Conservation (phyloP, 2,888 invertebrate species). For the Diarsia brunnea region DNA sequence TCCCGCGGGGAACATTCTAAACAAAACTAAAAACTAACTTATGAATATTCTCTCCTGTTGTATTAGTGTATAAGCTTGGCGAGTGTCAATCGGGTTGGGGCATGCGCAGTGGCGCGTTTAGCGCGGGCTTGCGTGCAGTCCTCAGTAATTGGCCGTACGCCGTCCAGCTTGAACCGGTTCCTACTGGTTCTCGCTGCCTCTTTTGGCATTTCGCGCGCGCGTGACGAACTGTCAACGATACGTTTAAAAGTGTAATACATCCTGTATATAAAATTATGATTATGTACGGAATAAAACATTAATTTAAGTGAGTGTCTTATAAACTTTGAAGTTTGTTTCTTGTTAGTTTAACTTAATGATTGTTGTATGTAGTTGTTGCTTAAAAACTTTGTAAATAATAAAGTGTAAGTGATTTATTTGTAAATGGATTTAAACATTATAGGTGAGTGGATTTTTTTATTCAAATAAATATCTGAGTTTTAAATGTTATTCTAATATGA, state of each 20-base stretch:
- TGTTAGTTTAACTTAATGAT: conserved; percentile 39
- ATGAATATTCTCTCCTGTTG: conserved; percentile 83
- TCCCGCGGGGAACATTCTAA: conserved; percentile 79
- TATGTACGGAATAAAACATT: conserved; percentile 52
- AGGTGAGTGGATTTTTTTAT: conserved; percentile 55
- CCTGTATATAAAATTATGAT: conserved; percentile 57
- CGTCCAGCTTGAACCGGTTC: conserved; percentile 73
- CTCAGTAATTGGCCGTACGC: conserved; percentile 87
- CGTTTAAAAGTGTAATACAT: conserved; percentile 53
- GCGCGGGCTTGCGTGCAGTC: conserved; percentile 80
- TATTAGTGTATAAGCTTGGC: conserved; percentile 78
- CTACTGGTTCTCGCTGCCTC: conserved; percentile 59
- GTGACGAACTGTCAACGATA: conserved; percentile 62
- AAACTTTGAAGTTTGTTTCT: conserved; percentile 53
- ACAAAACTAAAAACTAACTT: conserved; percentile 88
- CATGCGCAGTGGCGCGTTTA: conserved; percentile 81
- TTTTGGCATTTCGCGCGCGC: conserved; percentile 58
- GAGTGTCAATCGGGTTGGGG: conserved; percentile 83
- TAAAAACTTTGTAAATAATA: conserved; percentile 56
- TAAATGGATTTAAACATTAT: conserved; percentile 59
- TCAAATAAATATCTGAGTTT: not conserved
- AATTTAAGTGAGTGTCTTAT: conserved; percentile 57
- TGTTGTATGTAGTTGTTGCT: conserved; percentile 42
- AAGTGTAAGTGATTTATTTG: conserved; percentile 59
- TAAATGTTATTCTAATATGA: not conserved